A percentile compares a stretch with the other conserved stretches of the same genome.
Conservation (phyloP, 1,140 invertebrate species). For the Drepana arcuata region DNA sequence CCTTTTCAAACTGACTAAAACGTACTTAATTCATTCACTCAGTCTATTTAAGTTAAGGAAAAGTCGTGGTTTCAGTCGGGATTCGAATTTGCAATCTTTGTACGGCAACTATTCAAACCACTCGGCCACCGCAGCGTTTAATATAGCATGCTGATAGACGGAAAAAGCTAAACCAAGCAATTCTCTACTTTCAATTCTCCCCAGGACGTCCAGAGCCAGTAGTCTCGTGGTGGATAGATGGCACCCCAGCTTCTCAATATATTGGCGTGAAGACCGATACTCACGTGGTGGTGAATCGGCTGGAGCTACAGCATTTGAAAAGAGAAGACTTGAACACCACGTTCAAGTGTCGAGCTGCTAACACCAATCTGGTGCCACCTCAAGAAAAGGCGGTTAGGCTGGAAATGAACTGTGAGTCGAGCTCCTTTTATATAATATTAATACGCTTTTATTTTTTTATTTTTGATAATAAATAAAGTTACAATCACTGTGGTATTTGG, state of each 20-base stretch:
- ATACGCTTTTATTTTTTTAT: background rate
- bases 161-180: too few species aligned
- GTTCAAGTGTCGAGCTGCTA: conserved; percentile 87
- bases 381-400: conserved; percentile 82
- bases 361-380: conserved; percentile 87
- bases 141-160: too few species aligned
- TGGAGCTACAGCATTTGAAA: conserved; percentile 79
- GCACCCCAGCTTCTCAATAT: conserved; percentile 74
- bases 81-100: too few species aligned
- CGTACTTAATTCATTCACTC: too few species aligned
- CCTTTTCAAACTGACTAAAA: too few species aligned
- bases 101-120: too few species aligned
- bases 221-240: conserved; percentile 84
- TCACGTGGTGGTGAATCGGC: conserved; percentile 82
- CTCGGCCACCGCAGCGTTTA: too few species aligned
- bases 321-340: conserved; percentile 86
- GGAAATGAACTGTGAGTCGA: conserved; percentile 83
- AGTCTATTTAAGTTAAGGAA: too few species aligned
- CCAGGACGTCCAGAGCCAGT: conserved; percentile 85
- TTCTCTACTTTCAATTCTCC: background rate
- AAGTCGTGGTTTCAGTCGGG: too few species aligned
- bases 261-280: conserved; percentile 75
- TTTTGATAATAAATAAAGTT: background rate
- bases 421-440: background rate
- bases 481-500: background rate